These are phyloP conservation scores for Myanophis thanlyinensis DNA, from an alignment of 2,113 vertebrate species.

Conservation along the genomic window DNA sequence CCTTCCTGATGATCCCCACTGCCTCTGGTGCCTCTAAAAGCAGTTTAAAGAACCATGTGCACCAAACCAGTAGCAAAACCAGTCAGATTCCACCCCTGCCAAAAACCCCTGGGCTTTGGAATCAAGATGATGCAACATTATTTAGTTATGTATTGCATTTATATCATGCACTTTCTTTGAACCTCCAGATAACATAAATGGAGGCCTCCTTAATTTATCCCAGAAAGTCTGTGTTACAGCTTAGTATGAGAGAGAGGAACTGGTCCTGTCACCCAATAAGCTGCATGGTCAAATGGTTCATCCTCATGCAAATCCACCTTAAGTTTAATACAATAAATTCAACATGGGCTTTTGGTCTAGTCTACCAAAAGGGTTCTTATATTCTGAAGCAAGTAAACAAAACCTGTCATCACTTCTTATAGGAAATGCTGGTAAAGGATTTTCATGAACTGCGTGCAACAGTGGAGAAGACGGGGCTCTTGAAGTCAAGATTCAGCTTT, in stretches of 20 bases:
- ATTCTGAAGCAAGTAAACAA: background rate
- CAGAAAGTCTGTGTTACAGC: background rate
- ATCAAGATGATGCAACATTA: background rate
- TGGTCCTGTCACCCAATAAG: background rate
- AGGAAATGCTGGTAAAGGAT: background rate
- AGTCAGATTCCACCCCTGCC: too few species aligned
- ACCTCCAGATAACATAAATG: background rate
- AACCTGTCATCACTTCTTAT: background rate
- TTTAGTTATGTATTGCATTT: background rate
- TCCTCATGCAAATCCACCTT: background rate
- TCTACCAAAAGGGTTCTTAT: background rate
- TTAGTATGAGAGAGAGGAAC: background rate
- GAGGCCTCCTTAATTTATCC: background rate
- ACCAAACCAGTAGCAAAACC: too few species aligned
- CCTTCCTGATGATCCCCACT: too few species aligned
- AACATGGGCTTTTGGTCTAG: background rate
- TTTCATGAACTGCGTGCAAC: background rate
- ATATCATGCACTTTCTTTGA: background rate
- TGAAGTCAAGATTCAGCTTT: background rate
- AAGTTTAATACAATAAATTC: background rate
- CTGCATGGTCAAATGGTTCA: background rate
- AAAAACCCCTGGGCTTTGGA: background rate
- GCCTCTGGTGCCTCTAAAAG: too few species aligned
- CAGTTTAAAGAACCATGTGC: too few species aligned
- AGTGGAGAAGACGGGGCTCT: background rate